Percentiles rank a stretch among this genome's conserved stretches.
These are phyloP conservation scores for Carterocephalus palaemon DNA, from an alignment of 2,888 invertebrate species.

Conservation along the genomic window DNA sequence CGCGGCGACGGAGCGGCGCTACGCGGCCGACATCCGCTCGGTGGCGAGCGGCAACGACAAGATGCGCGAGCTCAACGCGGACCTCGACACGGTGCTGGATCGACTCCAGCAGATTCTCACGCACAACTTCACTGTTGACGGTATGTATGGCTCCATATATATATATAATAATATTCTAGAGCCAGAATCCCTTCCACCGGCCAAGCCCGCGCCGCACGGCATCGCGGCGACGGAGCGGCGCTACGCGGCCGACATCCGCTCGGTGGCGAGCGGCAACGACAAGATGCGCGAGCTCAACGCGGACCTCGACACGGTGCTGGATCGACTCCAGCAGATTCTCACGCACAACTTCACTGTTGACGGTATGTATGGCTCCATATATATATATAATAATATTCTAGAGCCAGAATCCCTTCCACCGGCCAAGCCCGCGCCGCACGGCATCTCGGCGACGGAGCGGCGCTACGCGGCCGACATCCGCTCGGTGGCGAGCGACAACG, in stretches of 20 bases:
- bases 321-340: constrained; percentile 84
- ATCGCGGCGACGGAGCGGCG: constrained; percentile 54
- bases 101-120: constrained; percentile 84
- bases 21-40: constrained; percentile 58
- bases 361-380: constrained; percentile 70
- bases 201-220: constrained; percentile 37
- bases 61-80: constrained; percentile 79
- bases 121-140: constrained; percentile 82
- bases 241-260: constrained; percentile 60
- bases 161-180: constrained; percentile 43
- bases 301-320: constrained; percentile 83
- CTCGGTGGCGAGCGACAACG: constrained; percentile 56
- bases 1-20: constrained; percentile 55
- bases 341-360: constrained; percentile 83
- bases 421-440: constrained; percentile 36
- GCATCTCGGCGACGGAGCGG: constrained; percentile 50
- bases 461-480: constrained; percentile 63
- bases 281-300: constrained; percentile 79
- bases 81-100: constrained; percentile 83
- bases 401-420: constrained; percentile 40
- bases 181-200: constrained; percentile 36
- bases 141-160: too few relatives aligned
- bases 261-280: constrained; percentile 58
- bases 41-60: constrained; percentile 63
- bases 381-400: too few relatives aligned